phyloP scores from a whole-genome alignment of 2,113 vertebrate genomes.

The Epinephelus moara region DNA sequence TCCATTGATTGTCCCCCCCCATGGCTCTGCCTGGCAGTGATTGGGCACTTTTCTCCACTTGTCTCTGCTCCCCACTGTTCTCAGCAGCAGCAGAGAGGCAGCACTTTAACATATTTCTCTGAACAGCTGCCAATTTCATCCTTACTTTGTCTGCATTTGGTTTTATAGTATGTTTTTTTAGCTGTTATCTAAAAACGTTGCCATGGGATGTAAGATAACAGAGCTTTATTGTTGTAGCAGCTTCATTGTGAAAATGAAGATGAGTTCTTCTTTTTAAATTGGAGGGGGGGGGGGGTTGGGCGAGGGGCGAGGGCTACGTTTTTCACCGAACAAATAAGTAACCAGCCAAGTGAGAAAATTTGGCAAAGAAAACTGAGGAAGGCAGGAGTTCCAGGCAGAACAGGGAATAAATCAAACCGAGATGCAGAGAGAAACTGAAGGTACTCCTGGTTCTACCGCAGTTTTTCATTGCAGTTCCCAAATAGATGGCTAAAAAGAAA shows the following conservation, averaged over 20 bases:
- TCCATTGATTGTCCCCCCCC: conserved; percentile 52
- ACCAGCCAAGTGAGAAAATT: conserved; percentile 16
- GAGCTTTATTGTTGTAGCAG: conserved; percentile 17
- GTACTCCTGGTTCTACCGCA: conserved; percentile 9
- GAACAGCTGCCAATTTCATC: conserved; percentile 33
- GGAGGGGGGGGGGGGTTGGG: background rate
- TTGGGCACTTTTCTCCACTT: conserved; percentile 44
- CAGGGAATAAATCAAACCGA: background rate
- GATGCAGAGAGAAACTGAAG: background rate
- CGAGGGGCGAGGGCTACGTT: conserved; percentile 4
- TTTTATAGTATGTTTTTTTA: background rate
- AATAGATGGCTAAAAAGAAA: conserved; percentile 12
- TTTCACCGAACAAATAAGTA: conserved; percentile 21
- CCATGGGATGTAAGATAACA: conserved; percentile 20
- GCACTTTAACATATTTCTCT: conserved; percentile 22
- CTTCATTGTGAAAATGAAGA: conserved; percentile 39
- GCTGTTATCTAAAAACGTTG: conserved; percentile 4
- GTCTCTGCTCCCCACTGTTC: conserved; percentile 29
- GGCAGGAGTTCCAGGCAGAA: conserved; percentile 1
- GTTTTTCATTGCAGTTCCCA: background rate
- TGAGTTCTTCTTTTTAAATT: conserved; percentile 41
- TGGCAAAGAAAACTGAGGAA: conserved; percentile 33
- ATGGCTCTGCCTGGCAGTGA: conserved; percentile 22
- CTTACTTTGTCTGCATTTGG: conserved; percentile 23
- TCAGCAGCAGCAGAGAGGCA: conserved; percentile 22